phyloP scores from a whole-genome alignment of 2,888 invertebrate species.

The Perizoma affinitatum region DNA sequence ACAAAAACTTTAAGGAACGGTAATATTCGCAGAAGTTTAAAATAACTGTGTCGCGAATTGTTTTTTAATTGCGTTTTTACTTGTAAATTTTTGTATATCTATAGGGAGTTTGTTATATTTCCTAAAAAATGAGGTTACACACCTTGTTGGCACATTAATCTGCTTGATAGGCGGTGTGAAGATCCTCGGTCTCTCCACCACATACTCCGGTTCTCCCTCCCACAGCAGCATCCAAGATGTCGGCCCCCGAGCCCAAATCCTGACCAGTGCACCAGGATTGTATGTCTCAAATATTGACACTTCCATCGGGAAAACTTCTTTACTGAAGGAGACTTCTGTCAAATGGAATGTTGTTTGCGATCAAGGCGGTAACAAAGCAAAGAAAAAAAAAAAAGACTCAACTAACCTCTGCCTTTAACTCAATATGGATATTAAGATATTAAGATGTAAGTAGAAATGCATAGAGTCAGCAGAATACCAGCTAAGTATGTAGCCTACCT shows the following conservation, averaged over 20 bases:
- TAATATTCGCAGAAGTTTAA: too few relatives aligned
- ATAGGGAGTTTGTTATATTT: too few relatives aligned
- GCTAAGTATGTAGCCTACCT: too few relatives aligned
- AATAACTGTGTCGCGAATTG: too few relatives aligned
- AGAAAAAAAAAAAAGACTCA: background rate
- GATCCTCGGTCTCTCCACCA: conserved; percentile 86
- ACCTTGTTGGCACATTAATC: conserved; percentile 74
- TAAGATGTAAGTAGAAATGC: background rate
- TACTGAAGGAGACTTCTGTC: conserved; percentile 87
- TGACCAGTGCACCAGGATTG: conserved; percentile 92
- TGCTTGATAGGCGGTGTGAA: conserved; percentile 89
- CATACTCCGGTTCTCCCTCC: conserved; percentile 88
- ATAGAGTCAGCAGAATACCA: too few relatives aligned
- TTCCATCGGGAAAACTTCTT: conserved; percentile 86
- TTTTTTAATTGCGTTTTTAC: too few relatives aligned
- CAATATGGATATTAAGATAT: background rate
- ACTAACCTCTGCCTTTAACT: too few relatives aligned
- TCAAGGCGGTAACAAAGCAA: conserved; percentile 21
- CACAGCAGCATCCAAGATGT: conserved; percentile 89
- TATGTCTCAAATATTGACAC: conserved; percentile 93
- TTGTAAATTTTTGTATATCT: too few relatives aligned
- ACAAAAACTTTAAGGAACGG: too few relatives aligned
- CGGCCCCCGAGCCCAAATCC: conserved; percentile 88
- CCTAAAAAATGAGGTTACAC: conserved; percentile 29
- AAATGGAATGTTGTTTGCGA: conserved; percentile 55